phyloP scores from a whole-genome alignment of 2,888 invertebrate genomes.

The Plebejus anna region DNA sequence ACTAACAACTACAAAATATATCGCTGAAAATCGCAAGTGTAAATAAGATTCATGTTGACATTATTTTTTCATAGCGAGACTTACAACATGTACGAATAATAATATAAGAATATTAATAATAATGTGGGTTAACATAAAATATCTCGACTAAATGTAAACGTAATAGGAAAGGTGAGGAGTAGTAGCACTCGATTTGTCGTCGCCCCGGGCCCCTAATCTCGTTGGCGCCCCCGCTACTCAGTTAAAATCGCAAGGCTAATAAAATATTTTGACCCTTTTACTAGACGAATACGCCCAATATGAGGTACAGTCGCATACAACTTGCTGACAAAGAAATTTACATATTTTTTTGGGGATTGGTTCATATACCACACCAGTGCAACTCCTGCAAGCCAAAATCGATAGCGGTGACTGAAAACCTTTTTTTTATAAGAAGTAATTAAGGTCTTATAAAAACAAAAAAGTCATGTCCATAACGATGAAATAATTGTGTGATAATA shows the following conservation, averaged over 20 bases:
- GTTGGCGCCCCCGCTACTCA: slow-evolving; percentile 70
- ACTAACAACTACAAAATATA: too few relatives aligned
- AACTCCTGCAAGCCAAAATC: background rate
- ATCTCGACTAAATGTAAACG: slow-evolving; percentile 21
- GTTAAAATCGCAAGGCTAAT: slow-evolving; percentile 79
- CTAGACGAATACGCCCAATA: slow-evolving; percentile 74
- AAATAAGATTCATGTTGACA: too few relatives aligned
- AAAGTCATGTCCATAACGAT: too few relatives aligned
- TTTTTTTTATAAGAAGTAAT: too few relatives aligned
- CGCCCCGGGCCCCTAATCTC: slow-evolving; percentile 66
- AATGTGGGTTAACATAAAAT: background rate
- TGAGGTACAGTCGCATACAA: slow-evolving; percentile 53
- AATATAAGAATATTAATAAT: background rate
- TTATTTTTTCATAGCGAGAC: too few relatives aligned
- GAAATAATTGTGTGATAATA: too few relatives aligned
- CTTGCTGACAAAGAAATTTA: background rate
- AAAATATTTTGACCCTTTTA: slow-evolving; percentile 80
- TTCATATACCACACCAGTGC: too few relatives aligned
- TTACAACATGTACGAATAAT: too few relatives aligned
- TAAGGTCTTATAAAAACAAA: too few relatives aligned
- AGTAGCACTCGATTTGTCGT: slow-evolving; percentile 58
- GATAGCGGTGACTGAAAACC: background rate
- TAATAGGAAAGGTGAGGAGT: slow-evolving; percentile 44
- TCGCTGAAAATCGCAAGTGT: too few relatives aligned
- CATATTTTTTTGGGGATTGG: background rate